Evolutionary conservation across 2,888 invertebrate species (phyloP), one percentile per base, ranked within the genome.

Genomic region (Leucozona laternaria): DNA sequence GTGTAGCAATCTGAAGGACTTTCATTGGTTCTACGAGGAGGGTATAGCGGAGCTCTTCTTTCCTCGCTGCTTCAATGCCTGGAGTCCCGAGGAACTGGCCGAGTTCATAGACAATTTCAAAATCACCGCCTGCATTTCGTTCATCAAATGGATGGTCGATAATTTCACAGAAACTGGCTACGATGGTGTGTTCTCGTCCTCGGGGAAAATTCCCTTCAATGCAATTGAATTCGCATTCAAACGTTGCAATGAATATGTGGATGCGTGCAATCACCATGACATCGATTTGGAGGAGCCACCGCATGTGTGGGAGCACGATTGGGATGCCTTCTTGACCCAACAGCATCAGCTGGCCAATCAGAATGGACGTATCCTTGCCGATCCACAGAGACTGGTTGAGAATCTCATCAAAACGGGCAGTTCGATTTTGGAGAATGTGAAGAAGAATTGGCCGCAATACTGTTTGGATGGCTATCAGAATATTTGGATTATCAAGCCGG

Each of bases 401-500:
- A 89, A 88, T 68, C 88, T 91, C 79, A 89, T 91, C 31, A 89
- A 89, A 68, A 94, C 93, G 89, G 94, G 95, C 6, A 93, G 94
- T 66, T 94, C 94, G 82, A 92, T 96, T 48, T 91, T 97, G 75
- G 94, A 95, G 20, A 94, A 95, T 57, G 94, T 98, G 89, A 93
- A 94, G 17, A 94, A 94, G 78, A 95, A 94, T 90, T 97, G 97
- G 96, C 97, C 97, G 0, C 97, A 97, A 91, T 94, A 96, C 88
- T 95, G 96, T 43, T 80, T 97, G 88, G 98, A 98, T 91, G 98
- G 98, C 0, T 94, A 95, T 81, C 94, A 95, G 79, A 98, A 98
- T 92, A 95, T 98, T 88, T 98, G 98, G 98, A 98, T 98, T 88
- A 95, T 98, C 80, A 98, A 98, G 91, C 98, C 98, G 0, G 98